Evolutionary conservation across 2,888 invertebrate species (phyloP), one percentile per base, ranked within the genome.

Genomic region (Trichogramma dendrolimi): DNA sequence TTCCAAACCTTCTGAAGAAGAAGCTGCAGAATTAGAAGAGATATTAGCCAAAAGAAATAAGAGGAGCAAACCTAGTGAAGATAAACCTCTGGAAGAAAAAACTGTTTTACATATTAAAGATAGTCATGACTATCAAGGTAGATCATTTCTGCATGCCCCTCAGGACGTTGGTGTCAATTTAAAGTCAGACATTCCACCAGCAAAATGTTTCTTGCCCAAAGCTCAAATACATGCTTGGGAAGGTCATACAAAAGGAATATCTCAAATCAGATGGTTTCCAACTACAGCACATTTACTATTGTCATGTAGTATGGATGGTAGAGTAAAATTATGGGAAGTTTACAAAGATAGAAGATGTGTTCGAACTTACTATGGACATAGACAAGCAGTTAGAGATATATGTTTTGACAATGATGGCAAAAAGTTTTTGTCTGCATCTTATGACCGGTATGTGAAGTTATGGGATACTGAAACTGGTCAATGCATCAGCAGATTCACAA

Each of bases 381-480:
- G 94, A 59, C 96, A 98, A 80, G 98, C 98, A 1, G 97, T 99
- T 7, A 83, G 96, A 60, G 99, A 99, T 75, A 86, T 96, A 67
- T 91, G 92, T 75, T 99, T 99, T 81, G 96, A 97, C 78, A 97
- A 96, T 76, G 84, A 85, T 48, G 99, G 99, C 1, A 88, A 88
- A 48, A 88, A 92, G 73, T 99, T 99, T 80, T 81, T 99, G 4
- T 96, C 96, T 0, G 96, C 97, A 49, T 96, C 96, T 83, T 98
- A 96, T 80, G 98, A 99, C 82, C 87, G 96, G 58, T 97, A 93
- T 76, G 94, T 98, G 62, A 99, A 99, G 81, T 82, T 99, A 50
- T 99, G 99, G 99, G 98, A 99, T 80, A 98, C 98, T 0, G 99
- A 99, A 83, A 94, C 93, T 0, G 98, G 98, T 52, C 86, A 86